A percentile compares a stretch with the other conserved stretches of the same genome.
These are phyloP conservation scores for Hassar affinis DNA, from an alignment of 2,113 vertebrate genomes.

Conservation along the genomic window DNA sequence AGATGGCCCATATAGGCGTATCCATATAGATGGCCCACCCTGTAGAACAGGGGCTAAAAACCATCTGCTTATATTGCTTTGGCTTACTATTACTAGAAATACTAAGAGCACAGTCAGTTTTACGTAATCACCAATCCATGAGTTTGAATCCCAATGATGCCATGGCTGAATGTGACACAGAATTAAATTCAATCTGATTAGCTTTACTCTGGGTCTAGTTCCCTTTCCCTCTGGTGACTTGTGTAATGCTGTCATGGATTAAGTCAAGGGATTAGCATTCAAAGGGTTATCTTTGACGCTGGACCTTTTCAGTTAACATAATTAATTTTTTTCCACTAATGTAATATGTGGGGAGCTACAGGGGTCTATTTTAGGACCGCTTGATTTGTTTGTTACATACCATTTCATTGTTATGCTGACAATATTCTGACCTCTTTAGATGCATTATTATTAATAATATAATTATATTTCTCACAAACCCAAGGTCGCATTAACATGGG, in stretches of 20 bases:
- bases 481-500: background rate
- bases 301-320: background rate
- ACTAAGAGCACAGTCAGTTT: too few relatives aligned
- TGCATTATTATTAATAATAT: too few relatives aligned
- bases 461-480: too few relatives aligned
- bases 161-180: background rate
- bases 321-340: background rate
- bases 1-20: too few relatives aligned
- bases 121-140: too few relatives aligned
- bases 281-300: background rate
- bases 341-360: background rate
- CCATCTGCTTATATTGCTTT: background rate
- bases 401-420: background rate
- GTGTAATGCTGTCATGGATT: background rate
- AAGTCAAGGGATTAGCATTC: background rate
- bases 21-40: too few relatives aligned
- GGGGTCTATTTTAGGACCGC: background rate
- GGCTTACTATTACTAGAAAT: background rate
- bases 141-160: background rate
- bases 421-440: background rate
- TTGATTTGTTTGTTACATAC: background rate
- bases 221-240: background rate
- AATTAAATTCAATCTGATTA: slow-evolving; percentile 1
- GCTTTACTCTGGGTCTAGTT: background rate
- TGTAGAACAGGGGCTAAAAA: background rate